phyloP scores from a whole-genome alignment of 2,797 vertebrate genomes.

The Bradypus variegatus region DNA sequence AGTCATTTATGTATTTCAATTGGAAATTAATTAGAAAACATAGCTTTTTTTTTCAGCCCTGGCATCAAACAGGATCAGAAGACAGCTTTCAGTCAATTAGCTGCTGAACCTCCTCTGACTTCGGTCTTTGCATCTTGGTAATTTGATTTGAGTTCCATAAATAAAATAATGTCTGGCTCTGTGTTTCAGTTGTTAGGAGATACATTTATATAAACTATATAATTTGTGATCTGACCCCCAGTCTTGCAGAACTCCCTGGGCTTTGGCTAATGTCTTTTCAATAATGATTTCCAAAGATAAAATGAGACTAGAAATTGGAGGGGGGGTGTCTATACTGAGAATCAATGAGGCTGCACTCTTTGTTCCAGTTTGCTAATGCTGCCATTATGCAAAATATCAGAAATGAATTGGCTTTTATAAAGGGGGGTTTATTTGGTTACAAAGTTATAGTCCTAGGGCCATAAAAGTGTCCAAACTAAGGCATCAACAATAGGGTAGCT shows the following conservation, averaged over 20 bases:
- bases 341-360: neutral
- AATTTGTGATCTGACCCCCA: neutral
- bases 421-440: too few species aligned
- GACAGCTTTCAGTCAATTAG: constrained; percentile 41
- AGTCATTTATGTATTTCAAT: constrained; percentile 26
- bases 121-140: constrained; percentile 23
- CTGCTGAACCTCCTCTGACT: constrained; percentile 41
- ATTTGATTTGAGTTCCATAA: constrained; percentile 54
- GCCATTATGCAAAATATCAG: too few species aligned
- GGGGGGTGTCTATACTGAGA: neutral
- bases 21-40: constrained; percentile 28
- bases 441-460: too few species aligned
- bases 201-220: constrained; percentile 30
- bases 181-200: constrained; percentile 16
- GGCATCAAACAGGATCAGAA: constrained; percentile 32
- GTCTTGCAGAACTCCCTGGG: neutral
- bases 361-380: too few species aligned
- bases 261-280: constrained; percentile 8
- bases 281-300: neutral
- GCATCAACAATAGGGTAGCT: too few species aligned
- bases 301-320: neutral
- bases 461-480: too few species aligned
- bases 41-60: neutral
- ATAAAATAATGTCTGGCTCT: constrained; percentile 46
- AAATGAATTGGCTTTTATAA: too few species aligned